Base-by-base conservation (phyloP, 2,888 invertebrate genomes). In the Podabrus alpinus region DNA sequence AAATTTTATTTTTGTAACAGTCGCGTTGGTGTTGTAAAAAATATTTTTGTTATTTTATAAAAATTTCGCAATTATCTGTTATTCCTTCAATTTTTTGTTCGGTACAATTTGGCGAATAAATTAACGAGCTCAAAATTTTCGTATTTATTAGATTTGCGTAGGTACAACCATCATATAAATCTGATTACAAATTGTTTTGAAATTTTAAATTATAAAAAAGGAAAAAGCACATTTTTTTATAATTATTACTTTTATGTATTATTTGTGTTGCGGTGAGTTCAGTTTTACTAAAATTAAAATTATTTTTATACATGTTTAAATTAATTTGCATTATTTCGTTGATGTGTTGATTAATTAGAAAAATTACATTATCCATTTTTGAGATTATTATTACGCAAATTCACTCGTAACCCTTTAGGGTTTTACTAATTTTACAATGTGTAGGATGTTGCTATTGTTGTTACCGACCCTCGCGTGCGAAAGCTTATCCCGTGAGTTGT, bases 1-100 rank as follows among this genome's bases (percentile, higher is more conserved):
- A 45, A 45, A 45, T 45, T 66, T 60, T 67, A 61, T 66, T 71
- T 67, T 71, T 25, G 66, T 59, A 60, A 21, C 66, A n/a, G 11
- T n/a, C 13, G 15, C 25, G 10, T 15, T 25, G 15, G 15, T 61
- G 13, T n/a, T 24, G 13, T 15, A 61, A 25, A 61, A 3, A 4
- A 64, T 19, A 45, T 64, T 62, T 29, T 19, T 16, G 29, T 70
- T 62, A 15, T n/a, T n/a, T n/a, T 16, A 9, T n/a, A 15, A 15
- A n/a, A 15, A 60, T 24, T 59, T 5, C 15, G 21, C 15, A 21
- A 25, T 24, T 69, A 61, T 61, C 13, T 69, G 24, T 15, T 15
- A 11, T 17, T 19, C 19, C 16, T 62, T 62, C 17, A 62, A 16
- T 19, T 62, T 62, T n/a, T 5, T 45, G n/a, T 45, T n/a, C n/a